phyloP scores from a whole-genome alignment of 2,113 vertebrate genomes.

The Muntiacus muntjak region DNA sequence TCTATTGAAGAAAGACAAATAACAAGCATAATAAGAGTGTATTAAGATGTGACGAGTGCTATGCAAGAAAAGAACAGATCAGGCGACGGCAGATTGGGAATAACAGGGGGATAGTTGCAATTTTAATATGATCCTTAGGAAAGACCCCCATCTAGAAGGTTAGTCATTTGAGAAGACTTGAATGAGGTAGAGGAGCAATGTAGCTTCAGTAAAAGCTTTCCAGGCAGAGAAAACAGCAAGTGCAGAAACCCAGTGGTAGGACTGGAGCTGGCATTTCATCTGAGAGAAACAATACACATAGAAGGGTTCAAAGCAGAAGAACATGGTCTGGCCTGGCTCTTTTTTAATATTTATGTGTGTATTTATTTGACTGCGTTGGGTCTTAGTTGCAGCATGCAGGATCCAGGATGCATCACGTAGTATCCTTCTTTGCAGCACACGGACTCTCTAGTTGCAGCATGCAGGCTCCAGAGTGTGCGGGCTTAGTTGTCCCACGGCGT shows the following conservation, averaged over 20 bases:
- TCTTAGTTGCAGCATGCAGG: not conserved
- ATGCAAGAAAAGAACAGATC: not conserved
- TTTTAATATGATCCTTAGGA: not conserved
- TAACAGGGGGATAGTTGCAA: fast-evolving
- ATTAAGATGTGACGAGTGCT: not conserved
- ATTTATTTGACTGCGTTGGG: not conserved
- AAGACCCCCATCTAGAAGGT: not conserved
- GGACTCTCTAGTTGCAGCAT: not conserved
- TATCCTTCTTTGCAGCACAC: not conserved
- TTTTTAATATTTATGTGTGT: not conserved
- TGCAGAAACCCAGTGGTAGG: not conserved
- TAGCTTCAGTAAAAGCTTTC: not conserved
- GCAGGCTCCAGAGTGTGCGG: not conserved
- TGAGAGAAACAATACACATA: not conserved
- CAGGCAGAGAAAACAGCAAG: not conserved
- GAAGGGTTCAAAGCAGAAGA: not conserved
- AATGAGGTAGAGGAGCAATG: not conserved
- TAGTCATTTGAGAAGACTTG: not conserved
- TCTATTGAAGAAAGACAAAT: not conserved
- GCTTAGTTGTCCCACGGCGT: not conserved
- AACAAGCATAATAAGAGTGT: not conserved
- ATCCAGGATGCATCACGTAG: not conserved
- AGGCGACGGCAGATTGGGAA: fast-evolving
- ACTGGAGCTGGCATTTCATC: not conserved
- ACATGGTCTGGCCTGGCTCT: not conserved